These are phyloP conservation scores for Heterohyrax brucei DNA, from an alignment of 2,797 vertebrate species.

Conservation along the genomic window DNA sequence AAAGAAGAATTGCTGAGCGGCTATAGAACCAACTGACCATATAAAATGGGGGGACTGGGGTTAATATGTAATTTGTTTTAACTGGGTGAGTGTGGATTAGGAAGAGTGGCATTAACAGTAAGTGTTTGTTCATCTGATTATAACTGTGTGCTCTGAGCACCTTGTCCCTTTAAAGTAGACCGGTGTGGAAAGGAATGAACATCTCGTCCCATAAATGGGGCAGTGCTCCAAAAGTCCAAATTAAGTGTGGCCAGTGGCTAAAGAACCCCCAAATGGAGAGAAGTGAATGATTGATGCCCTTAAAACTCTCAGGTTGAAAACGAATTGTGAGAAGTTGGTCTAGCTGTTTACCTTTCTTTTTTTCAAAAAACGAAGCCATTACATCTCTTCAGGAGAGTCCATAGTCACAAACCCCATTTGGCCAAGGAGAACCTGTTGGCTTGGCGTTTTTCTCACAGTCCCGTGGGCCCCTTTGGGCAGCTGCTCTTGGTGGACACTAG, in stretches of 20 bases:
- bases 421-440: background rate
- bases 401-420: background rate
- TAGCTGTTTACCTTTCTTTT: background rate
- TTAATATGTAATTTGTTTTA: constrained; percentile 70
- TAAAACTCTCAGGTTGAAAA: background rate
- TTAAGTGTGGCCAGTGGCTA: background rate
- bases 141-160: background rate
- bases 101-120: background rate
- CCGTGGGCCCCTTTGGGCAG: background rate
- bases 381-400: background rate
- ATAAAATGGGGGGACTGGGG: background rate
- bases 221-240: background rate
- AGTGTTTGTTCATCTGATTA: background rate
- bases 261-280: background rate
- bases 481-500: background rate
- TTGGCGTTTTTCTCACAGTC: background rate
- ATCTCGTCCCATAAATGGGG: background rate
- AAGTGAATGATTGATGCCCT: background rate
- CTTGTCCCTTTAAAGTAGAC: constrained; percentile 18
- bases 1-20: background rate
- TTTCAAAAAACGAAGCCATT: background rate
- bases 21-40: background rate
- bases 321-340: background rate
- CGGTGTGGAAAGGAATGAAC: background rate
- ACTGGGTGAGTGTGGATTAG: background rate